phyloP scores from a whole-genome alignment of 2,797 vertebrate genomes.

The Pygocentrus nattereri region DNA sequence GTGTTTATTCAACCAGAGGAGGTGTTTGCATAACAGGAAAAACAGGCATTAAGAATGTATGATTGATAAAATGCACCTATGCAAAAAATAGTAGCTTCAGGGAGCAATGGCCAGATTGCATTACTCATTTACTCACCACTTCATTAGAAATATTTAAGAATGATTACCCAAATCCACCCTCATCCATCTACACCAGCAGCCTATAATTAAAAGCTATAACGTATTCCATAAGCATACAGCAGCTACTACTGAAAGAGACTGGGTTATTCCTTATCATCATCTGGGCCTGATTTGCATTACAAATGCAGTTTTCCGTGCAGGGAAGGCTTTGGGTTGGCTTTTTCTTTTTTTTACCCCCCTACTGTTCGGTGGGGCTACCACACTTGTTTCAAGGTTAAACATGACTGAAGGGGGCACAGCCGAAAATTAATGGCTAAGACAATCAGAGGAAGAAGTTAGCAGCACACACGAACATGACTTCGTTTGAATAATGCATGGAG shows the following conservation, averaged over 20 bases:
- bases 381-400: constrained; percentile 53
- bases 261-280: constrained; percentile 43
- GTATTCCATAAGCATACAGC: constrained; percentile 18
- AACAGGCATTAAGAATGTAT: constrained; percentile 12
- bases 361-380: background rate
- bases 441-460: constrained; percentile 17
- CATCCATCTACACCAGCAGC: constrained; percentile 12
- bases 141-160: background rate
- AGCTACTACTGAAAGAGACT: constrained; percentile 33
- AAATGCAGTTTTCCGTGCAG: constrained; percentile 55
- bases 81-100: background rate
- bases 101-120: background rate
- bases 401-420: constrained; percentile 38
- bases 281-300: constrained; percentile 55
- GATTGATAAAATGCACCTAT: background rate
- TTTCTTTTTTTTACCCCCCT: background rate
- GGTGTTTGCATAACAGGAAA: constrained; percentile 2
- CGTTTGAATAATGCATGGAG: constrained; percentile 15
- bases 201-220: constrained; percentile 5
- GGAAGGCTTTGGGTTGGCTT: constrained; percentile 13
- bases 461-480: constrained; percentile 5
- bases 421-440: constrained; percentile 42
- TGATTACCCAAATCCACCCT: background rate
- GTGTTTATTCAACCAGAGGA: constrained; percentile 23
- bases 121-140: background rate